A percentile compares a stretch with the other conserved stretches of the same genome.
Evolutionary conservation across 2,888 invertebrate genomes (phyloP).

Genomic region (Mellilla xanthometata): DNA sequence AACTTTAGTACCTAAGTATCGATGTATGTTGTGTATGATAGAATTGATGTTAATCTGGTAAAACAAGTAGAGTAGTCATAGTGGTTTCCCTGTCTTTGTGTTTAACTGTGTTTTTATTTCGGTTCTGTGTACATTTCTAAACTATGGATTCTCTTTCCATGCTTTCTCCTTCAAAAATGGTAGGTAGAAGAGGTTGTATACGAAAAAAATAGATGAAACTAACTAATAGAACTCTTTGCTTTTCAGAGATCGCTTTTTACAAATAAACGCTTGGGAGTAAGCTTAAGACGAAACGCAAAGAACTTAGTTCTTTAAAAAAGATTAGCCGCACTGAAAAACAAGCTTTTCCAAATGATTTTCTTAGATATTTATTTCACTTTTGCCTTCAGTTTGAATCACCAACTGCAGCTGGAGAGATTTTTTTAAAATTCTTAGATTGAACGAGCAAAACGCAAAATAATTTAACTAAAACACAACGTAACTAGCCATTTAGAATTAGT

Average conservation of each 20-base stretch:
- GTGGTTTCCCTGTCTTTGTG: slow-evolving; percentile 38
- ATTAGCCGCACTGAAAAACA: slow-evolving; percentile 22
- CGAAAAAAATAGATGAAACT: slow-evolving; percentile 57
- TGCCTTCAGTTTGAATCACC: slow-evolving; percentile 27
- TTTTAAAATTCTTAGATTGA: slow-evolving; percentile 8
- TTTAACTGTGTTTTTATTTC: slow-evolving; percentile 38
- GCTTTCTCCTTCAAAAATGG: slow-evolving; percentile 81
- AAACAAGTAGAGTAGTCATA: slow-evolving; percentile 15
- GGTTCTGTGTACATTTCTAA: slow-evolving; percentile 56
- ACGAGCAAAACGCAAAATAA: too few relatives aligned
- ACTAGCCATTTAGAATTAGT: too few relatives aligned
- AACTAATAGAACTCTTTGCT: slow-evolving; percentile 38
- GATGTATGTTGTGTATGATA: slow-evolving; percentile 5
- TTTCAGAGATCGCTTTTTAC: slow-evolving; percentile 32
- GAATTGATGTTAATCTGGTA: slow-evolving; percentile 4
- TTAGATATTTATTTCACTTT: slow-evolving; percentile 22
- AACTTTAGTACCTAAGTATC: neutral
- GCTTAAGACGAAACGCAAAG: slow-evolving; percentile 17
- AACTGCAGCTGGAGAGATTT: slow-evolving; percentile 37
- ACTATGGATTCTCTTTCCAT: slow-evolving; percentile 80
- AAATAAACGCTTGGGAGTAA: slow-evolving; percentile 36
- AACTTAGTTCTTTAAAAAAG: slow-evolving; percentile 14
- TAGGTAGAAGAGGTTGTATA: slow-evolving; percentile 82
- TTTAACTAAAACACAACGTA: too few relatives aligned
- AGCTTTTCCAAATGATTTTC: slow-evolving; percentile 23